Evolutionary conservation across 2,113 vertebrate genomes (phyloP).

Genomic region (Columba livia): DNA sequence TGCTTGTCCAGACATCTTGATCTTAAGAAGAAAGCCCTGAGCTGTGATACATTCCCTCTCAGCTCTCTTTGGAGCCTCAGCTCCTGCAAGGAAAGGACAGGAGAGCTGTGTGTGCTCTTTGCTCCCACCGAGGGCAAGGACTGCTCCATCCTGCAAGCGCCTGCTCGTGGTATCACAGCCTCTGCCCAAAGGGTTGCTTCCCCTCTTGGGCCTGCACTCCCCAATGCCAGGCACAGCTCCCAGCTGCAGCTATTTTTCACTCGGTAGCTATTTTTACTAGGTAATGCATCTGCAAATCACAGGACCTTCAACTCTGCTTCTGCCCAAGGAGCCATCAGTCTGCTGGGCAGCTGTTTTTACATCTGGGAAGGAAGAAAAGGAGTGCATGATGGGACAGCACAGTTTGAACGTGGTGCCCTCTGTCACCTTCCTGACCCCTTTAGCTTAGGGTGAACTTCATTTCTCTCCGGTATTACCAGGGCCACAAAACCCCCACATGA

Average conservation of each 20-base stretch:
- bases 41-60: not conserved
- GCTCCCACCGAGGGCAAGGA: not conserved
- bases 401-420: not conserved
- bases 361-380: not conserved
- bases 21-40: not conserved
- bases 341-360: not conserved
- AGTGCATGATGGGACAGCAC: no score
- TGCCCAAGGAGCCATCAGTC: not conserved
- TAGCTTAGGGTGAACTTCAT: not conserved
- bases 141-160: accelerated
- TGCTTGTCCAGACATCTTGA: not conserved
- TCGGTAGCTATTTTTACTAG: not conserved
- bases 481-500: not conserved
- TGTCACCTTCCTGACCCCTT: not conserved
- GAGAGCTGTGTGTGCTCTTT: not conserved
- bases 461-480: not conserved
- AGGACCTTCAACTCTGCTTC: not conserved
- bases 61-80: not conserved
- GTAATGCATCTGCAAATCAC: not conserved
- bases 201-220: not conserved
- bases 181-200: not conserved
- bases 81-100: not conserved
- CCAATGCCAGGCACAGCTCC: not conserved
- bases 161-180: not conserved
- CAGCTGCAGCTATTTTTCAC: not conserved